A percentile compares a stretch with the other conserved stretches of the same genome.
Conservation (phyloP, 1,140 invertebrate species). For the Solen grandis region DNA sequence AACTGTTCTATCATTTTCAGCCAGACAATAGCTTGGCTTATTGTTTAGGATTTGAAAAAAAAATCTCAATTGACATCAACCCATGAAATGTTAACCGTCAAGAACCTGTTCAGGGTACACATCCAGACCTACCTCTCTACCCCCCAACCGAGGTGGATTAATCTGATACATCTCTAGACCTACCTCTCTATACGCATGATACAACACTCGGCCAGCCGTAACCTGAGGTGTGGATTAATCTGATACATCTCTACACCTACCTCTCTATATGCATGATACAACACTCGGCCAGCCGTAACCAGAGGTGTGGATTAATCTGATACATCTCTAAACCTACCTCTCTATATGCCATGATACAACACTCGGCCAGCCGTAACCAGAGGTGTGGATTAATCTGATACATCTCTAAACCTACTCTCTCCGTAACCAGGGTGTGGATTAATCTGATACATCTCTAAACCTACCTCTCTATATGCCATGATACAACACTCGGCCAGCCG, state of each 20-base stretch:
- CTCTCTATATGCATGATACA: conserved; percentile 78
- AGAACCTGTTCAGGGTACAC: too few species aligned
- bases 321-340: conserved; percentile 87
- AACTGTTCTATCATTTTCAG: too few species aligned
- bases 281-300: conserved; percentile 96
- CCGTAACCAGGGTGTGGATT: too few species aligned
- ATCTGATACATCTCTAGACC: too few species aligned
- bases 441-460: too few species aligned
- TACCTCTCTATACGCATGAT: conserved; percentile 79
- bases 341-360: conserved; percentile 82
- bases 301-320: conserved; percentile 92
- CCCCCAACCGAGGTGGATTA: too few species aligned
- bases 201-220: conserved; percentile 93
- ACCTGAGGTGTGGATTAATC: conserved; percentile 94
- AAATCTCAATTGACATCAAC: too few species aligned
- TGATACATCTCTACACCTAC: conserved; percentile 87
- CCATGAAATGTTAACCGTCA: too few species aligned
- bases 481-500: conserved; percentile 92
- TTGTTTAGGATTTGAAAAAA: too few species aligned
- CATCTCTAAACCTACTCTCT: too few species aligned
- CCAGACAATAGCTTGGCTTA: too few species aligned
- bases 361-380: conserved; percentile 96
- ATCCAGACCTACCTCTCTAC: too few species aligned
- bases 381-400: conserved; percentile 93
- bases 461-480: conserved; percentile 77